phyloP scores from a whole-genome alignment of 1,140 invertebrate species.

The Mesaphorura yosii region DNA sequence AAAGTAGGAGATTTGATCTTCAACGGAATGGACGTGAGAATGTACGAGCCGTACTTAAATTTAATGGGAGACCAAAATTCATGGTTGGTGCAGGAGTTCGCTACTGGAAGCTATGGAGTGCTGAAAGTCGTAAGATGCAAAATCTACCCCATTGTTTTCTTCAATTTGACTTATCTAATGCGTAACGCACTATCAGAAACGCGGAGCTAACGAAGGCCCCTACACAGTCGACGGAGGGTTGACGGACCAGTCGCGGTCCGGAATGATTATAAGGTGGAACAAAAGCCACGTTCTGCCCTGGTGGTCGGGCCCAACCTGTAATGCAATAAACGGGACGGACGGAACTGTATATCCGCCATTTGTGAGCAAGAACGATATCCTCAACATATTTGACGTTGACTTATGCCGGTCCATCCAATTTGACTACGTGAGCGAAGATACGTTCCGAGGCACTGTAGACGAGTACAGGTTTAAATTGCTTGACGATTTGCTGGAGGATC shows the following conservation, averaged over 20 bases:
- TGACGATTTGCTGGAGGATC: conserved; percentile 2
- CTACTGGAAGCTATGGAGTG: conserved; percentile 13
- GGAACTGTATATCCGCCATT: conserved; percentile 5
- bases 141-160: neutral
- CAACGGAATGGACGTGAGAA: conserved; percentile 12
- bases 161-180: neutral
- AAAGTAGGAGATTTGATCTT: conserved; percentile 14
- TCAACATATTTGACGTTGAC: conserved; percentile 18
- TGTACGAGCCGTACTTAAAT: conserved; percentile 16
- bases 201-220: conserved; percentile 10
- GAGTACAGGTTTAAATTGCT: neutral
- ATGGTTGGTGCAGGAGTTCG: neutral
- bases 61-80: neutral
- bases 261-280: conserved; percentile 12
- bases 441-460: neutral
- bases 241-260: neutral
- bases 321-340: conserved; percentile 14
- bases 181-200: conserved; percentile 9
- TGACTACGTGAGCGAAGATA: neutral
- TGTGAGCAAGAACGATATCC: neutral
- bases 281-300: neutral
- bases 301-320: conserved; percentile 13
- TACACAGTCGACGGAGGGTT: conserved; percentile 13
- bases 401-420: conserved; percentile 19
- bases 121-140: conserved; percentile 14